Evolutionary conservation across 2,888 invertebrate species (phyloP), one percentile per base, ranked within the genome.

Genomic region (Leptothorax acervorum): DNA sequence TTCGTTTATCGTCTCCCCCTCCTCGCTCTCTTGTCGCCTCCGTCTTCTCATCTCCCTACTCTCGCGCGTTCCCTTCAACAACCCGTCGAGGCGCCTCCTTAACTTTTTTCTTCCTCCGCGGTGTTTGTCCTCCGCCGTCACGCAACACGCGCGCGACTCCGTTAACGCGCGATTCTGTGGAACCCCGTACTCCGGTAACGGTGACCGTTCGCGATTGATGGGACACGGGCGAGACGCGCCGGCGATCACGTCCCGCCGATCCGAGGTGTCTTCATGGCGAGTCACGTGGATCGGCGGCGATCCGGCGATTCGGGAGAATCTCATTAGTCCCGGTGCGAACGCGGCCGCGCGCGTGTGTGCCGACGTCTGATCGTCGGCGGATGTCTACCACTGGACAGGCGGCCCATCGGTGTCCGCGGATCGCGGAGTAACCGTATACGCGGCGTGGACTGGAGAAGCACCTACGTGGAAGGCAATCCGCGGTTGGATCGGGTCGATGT

Each of bases 401-500:
- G 4, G 23, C 23, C n/a, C 12, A 75, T n/a, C 35, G 35, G 35
- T 35, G 35, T 35, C 35, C 35, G 35, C 23, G 12, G n/a, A 31
- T 8, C 35, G n/a, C 71, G 48, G 57, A 11, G 60, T 68, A 62
- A 55, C 81, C 65, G 70, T 42, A 35, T 23, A 5, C 3, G 57
- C 66, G 65, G 48, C 74, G 73, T 57, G 68, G 73, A 23, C 23
- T 60, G 42, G 31, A 75, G 35, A 35, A 39, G 57, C n/a, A 65
- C 60, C 3, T 35, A 35, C 35, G 35, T 6, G 82, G 74, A 73
- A 73, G 73, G 79, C 63, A 79, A 82, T 70, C 82, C 45, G 82
- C 87, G 82, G 66, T 76, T 76, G 89, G 84, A 53, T 88, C 89
- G 90, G 85, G 90, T 90, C 90, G 90, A 90, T 90, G 90, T 90